These are phyloP conservation scores for Sceloporus tristichus DNA, from an alignment of 2,113 vertebrate species.

Conservation along the genomic window DNA sequence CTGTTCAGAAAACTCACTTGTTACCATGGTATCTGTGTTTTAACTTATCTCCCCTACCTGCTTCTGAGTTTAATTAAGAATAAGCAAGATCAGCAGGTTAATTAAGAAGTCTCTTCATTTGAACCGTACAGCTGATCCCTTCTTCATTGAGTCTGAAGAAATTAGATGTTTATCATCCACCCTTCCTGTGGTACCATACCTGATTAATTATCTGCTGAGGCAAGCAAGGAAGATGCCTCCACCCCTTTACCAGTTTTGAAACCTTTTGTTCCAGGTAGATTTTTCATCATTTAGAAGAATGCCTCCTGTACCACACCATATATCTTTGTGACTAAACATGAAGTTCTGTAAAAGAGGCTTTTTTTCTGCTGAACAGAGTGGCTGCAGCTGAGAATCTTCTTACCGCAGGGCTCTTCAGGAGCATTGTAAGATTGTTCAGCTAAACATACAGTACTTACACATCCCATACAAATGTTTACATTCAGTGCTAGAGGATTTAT, in stretches of 20 bases:
- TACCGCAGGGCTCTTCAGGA: no score
- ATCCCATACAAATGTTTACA: no score
- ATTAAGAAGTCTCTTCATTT: slow-evolving; percentile 33
- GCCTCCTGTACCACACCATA: no score
- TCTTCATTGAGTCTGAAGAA: slow-evolving; percentile 19
- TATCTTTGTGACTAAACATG: no score
- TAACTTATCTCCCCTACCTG: slow-evolving; percentile 31
- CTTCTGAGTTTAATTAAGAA: slow-evolving; percentile 41
- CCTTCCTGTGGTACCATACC: background rate
- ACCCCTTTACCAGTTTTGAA: background rate
- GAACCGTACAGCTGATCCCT: slow-evolving; percentile 24
- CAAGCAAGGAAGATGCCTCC: background rate
- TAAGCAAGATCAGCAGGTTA: slow-evolving; percentile 44
- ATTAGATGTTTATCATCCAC: background rate
- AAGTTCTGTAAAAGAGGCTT: no score
- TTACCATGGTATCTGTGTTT: background rate
- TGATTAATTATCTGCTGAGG: slow-evolving; percentile 13
- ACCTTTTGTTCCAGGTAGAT: background rate
- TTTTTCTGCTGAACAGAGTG: no score
- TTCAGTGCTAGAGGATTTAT: no score
- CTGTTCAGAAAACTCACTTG: slow-evolving; percentile 21
- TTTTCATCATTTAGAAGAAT: background rate
- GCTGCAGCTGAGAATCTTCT: no score
- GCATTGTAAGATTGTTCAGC: no score
- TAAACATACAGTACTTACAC: no score